These are phyloP conservation scores for Gymnoscopelus braueri DNA, from an alignment of 2,797 vertebrate genomes.

Conservation along the genomic window DNA sequence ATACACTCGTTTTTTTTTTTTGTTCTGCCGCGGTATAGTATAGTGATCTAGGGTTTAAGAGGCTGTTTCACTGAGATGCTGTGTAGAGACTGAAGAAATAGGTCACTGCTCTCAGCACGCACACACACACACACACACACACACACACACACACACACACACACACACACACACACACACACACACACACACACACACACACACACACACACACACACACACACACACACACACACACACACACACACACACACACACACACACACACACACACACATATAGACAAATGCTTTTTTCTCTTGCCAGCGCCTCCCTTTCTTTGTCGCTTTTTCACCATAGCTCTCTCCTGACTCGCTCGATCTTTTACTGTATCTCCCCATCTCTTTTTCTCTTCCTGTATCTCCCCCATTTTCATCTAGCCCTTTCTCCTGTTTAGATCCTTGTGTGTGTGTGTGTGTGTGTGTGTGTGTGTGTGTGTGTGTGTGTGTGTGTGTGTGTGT, in stretches of 20 bases:
- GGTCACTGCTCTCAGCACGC: conserved; percentile 68
- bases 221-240: background rate
- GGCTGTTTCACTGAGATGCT: conserved; percentile 66
- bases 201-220: background rate
- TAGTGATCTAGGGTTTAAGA: conserved; percentile 44
- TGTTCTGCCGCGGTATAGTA: conserved; percentile 40
- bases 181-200: background rate
- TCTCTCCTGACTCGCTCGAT: conserved; percentile 38
- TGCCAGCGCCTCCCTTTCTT: conserved; percentile 27
- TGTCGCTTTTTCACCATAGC: conserved; percentile 53
- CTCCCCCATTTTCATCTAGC: conserved; percentile 35
- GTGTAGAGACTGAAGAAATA: conserved; percentile 73
- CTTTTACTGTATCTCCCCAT: conserved; percentile 59
- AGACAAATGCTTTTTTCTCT: conserved; percentile 28
- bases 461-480: conserved; percentile 14
- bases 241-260: conserved; percentile 12
- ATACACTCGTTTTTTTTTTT: conserved; percentile 23
- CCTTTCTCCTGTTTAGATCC: conserved; percentile 43
- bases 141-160: background rate
- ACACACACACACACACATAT: conserved; percentile 15
- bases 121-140: conserved; percentile 16
- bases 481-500: conserved; percentile 8
- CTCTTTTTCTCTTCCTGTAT: conserved; percentile 45
- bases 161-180: too few species aligned
- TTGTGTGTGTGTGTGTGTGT: conserved; percentile 10